Evolutionary conservation across 37 sponge, comb jelly and placozoan genomes (phyloP), one percentile per base, ranked within the genome.

Genomic region (Lycopodina hypogea): DNA sequence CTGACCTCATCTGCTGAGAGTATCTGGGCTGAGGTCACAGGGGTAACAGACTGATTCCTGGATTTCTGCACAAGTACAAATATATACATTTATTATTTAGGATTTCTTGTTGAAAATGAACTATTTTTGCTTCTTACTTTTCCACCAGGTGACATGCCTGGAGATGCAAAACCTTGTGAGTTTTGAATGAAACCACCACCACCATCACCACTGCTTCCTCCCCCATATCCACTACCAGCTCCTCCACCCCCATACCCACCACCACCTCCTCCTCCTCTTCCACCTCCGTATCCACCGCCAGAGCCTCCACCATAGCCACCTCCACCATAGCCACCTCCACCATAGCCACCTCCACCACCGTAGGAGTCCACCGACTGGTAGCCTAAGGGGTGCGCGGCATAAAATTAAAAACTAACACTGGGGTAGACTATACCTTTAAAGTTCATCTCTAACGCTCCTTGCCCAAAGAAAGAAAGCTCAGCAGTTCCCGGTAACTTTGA

Each of bases 21-120:
- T 34, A 95, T 73, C 68, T 83, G 86, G n/a, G 88, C 88, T 22
- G 84, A 61, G 6, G 95, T 92, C 48, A 95, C 81, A 24, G 93
- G 88, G 11, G 78, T 83, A 8, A 90, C 33, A 21, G 87, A 66
- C 58, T 83, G 88, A 67, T 39, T 75, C 48, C 65, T 41, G 2
- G 50, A 72, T 18, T 38, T 26, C 29, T 28, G 59, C 61, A 32
- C 45, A 8, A 34, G 42, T 45, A 23, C 32, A 32, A 21, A n/a
- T 1, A 61, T 15, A 72, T 21, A 26, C 26, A 11, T 7, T 11
- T 68, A 38, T 8, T 21, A 7, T 8, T 60, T 60, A 26, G 61
- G n/a, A 6, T 26, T 60, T 33, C 36, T 3, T 9, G 38, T 7
- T 58, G 45, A 36, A 37, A 53, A 37, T 65, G 21, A 23, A 6